Evolutionary conservation across 2,797 vertebrate species (phyloP).

Genomic region (Bradypodion pumilum): DNA sequence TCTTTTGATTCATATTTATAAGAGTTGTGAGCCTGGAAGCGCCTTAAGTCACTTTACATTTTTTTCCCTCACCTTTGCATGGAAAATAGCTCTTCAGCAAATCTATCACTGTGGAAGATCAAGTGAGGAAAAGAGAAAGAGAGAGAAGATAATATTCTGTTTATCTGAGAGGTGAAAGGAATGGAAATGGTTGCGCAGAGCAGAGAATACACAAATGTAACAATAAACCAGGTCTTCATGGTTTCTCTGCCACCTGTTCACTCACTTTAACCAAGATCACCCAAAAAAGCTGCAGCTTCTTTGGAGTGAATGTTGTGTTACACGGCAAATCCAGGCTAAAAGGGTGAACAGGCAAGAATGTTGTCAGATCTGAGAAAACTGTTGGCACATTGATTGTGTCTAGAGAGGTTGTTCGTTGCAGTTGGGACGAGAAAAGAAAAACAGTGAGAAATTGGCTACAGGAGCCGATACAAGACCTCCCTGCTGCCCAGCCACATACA

Average conservation of each 20-base stretch:
- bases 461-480: neutral
- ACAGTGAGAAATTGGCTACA: neutral
- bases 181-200: neutral
- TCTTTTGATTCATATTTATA: neutral
- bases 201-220: too few species aligned
- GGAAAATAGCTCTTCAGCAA: neutral
- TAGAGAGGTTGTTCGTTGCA: neutral
- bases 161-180: neutral
- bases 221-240: neutral
- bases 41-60: neutral
- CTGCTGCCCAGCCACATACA: neutral
- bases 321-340: neutral
- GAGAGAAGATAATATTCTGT: neutral
- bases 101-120: neutral
- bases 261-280: conserved; percentile 25
- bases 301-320: neutral
- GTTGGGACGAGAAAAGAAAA: neutral
- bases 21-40: neutral
- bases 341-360: neutral
- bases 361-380: neutral
- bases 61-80: neutral
- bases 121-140: neutral
- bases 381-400: neutral
- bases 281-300: neutral
- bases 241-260: conserved; percentile 35